Conservation (phyloP, 2,113 vertebrate species). For the Gadus chalcogrammus region DNA sequence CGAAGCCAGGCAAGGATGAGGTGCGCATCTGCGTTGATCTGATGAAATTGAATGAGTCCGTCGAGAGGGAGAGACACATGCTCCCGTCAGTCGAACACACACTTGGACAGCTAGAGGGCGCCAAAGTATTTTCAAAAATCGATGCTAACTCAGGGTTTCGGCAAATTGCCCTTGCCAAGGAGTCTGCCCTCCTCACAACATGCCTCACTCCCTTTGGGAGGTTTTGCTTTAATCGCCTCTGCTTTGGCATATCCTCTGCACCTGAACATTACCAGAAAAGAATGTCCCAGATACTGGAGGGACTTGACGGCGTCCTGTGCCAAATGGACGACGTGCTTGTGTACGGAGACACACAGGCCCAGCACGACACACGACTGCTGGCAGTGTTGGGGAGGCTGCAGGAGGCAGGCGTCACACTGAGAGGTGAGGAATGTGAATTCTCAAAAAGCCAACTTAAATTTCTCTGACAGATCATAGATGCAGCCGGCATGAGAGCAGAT, state of each 20-base stretch:
- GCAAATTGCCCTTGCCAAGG: slow-evolving; percentile 14
- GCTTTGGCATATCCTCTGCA: slow-evolving; percentile 24
- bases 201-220: slow-evolving; percentile 23
- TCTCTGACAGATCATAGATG: slow-evolving; percentile 12
- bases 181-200: slow-evolving; percentile 3
- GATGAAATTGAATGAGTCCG: slow-evolving; percentile 12
- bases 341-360: background rate
- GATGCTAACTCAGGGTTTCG: slow-evolving; percentile 18
- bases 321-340: slow-evolving; percentile 21
- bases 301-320: slow-evolving; percentile 2
- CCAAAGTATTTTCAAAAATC: slow-evolving; percentile 24
- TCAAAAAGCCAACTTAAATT: slow-evolving; percentile 1
- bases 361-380: background rate
- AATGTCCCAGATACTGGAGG: slow-evolving; percentile 11
- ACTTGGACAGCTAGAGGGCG: slow-evolving; percentile 5
- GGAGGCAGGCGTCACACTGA: slow-evolving; percentile 15
- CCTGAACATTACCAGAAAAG: slow-evolving; percentile 17
- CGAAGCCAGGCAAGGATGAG: background rate
- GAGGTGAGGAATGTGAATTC: slow-evolving; percentile 12
- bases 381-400: background rate
- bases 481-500: background rate
- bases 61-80: slow-evolving; percentile 14
- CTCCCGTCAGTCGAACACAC: slow-evolving; percentile 22
- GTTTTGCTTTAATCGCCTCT: slow-evolving; percentile 23
- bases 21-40: slow-evolving; percentile 23